These are phyloP conservation scores for Phymatocera aterrima DNA, from an alignment of 2,888 invertebrate genomes.

Conservation along the genomic window DNA sequence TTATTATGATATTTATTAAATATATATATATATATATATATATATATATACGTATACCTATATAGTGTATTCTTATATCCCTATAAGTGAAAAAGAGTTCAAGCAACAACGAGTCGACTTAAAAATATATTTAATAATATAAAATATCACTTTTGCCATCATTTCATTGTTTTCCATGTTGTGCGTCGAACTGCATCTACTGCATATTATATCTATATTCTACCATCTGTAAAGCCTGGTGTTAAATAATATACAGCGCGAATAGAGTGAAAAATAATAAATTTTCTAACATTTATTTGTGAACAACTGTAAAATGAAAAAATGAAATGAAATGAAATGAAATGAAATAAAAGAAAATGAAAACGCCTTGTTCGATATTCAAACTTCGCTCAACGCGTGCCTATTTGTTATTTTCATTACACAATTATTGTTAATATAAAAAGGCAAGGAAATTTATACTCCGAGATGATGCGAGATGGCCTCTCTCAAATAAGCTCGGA, in stretches of 20 bases:
- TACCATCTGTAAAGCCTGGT: neutral
- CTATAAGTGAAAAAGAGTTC: slow-evolving; percentile 37
- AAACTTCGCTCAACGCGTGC: no score
- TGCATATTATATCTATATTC: neutral
- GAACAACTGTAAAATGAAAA: no score
- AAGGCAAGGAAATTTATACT: slow-evolving; percentile 18
- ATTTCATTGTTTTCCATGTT: slow-evolving; percentile 5
- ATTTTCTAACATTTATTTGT: no score
- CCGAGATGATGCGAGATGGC: slow-evolving; percentile 40
- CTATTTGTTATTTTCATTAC: no score
- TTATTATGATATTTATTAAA: neutral
- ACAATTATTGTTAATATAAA: neutral
- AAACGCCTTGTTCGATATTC: no score
- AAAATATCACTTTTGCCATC: slow-evolving; percentile 39
- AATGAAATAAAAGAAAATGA: no score
- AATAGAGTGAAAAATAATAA: no score
- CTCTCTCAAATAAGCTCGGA: slow-evolving; percentile 46
- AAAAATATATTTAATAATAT: slow-evolving; percentile 39
- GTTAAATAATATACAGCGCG: no score
- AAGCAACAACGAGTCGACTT: slow-evolving; percentile 42
- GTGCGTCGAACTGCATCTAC: neutral
- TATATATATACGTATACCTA: neutral
- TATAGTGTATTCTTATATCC: neutral
- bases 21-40: no score
- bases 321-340: no score